Evolutionary conservation across 2,888 invertebrate genomes (phyloP), one percentile per base, ranked within the genome.

Genomic region (Drosophila vallismaia): DNA sequence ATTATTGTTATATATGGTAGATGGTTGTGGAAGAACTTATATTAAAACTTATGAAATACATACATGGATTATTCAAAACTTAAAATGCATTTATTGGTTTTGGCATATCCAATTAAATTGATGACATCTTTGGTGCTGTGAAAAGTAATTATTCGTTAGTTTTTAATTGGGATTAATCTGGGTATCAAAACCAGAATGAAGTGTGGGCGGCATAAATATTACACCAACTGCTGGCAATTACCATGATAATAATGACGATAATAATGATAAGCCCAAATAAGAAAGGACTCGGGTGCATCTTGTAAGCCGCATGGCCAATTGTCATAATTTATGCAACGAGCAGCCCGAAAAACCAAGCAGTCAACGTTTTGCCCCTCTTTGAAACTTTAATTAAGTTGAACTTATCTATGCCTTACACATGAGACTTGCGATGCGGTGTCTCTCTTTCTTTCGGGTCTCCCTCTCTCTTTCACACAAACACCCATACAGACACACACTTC

Each of bases 351-450:
- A 71, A 59, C 9, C 59, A 56, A 33, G 71, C 59, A 68, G 68
- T 45, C 70, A 66, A 57, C 76, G 76, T 79, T 81, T 74, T 79
- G 84, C 80, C 56, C 72, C 63, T 53, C 74, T 53, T 74, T 76
- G 63, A 76, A 86, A 86, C 72, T 86, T 82, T 86, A 82, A 82
- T 82, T 82, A 86, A 86, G 86, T 80, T 71, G 50, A 84, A 86
- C 86, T 86, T 86, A 86, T 84, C 81, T 86, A 64, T 80, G 84
- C 60, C 59, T 67, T 72, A 76, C 86, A 77, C 86, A 84, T 74
- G 80, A 79, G 81, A 79, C 77, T 58, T 64, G 63, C 24, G 72
- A 53, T 38, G 9, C 40, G 19, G 29, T 45, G 49, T 9, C 49
- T 26, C 53, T 42, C 55, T 7, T 10, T 33, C 56, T 19, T 1